Conservation (phyloP, 2,888 invertebrate species). For the Chironomus riparius region DNA sequence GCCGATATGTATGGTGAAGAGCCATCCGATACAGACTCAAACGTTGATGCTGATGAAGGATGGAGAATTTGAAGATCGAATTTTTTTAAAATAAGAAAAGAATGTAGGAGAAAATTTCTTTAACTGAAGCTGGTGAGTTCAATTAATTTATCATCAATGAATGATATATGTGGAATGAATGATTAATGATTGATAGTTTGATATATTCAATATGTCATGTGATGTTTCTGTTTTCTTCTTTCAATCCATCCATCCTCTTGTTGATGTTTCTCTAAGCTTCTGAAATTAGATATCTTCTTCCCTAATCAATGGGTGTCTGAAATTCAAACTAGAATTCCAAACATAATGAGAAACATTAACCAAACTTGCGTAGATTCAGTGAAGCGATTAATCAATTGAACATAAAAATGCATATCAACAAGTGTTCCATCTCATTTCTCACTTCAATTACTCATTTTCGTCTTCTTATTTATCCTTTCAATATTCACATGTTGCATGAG, state of each 20-base stretch:
- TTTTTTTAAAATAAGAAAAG: background rate
- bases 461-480: background rate
- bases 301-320: background rate
- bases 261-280: background rate
- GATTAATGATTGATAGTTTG: constrained; percentile 15
- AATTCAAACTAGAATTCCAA: background rate
- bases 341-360: background rate
- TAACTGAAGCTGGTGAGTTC: constrained; percentile 24
- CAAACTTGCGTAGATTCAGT: background rate
- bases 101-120: constrained; percentile 13
- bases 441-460: constrained; percentile 16
- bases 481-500: background rate
- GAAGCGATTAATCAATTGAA: constrained; percentile 17
- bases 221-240: background rate
- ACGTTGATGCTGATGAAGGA: constrained; percentile 66
- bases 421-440: constrained; percentile 21
- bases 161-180: background rate
- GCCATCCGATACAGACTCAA: constrained; percentile 71
- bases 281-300: background rate
- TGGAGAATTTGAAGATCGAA: constrained; percentile 53
- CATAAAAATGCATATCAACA: constrained; percentile 1
- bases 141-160: background rate
- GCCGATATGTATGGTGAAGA: constrained; percentile 93
- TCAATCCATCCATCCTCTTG: background rate
- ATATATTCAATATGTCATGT: background rate